Conservation (phyloP, 2,797 vertebrate genomes). For the Anabacerthia variegaticeps region DNA sequence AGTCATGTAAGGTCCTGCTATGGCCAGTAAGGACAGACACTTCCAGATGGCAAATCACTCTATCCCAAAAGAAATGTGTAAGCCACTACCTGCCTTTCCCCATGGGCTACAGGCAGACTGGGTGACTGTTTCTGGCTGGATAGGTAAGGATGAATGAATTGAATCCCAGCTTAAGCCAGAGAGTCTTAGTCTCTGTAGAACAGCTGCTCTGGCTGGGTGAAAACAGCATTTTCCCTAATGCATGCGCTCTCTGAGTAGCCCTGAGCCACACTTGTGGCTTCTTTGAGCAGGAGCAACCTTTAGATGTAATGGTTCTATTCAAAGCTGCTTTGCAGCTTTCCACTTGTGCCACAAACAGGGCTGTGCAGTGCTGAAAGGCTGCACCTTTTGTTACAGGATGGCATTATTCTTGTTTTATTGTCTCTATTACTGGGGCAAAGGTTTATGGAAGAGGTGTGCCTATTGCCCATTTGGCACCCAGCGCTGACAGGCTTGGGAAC, state of each 20-base stretch:
- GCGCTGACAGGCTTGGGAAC: neutral
- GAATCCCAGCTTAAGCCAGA: neutral
- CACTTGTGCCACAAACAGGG: neutral
- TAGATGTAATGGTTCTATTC: neutral
- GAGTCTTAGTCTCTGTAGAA: neutral
- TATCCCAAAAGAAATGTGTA: neutral
- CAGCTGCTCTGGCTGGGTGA: neutral
- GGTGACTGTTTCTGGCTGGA: neutral
- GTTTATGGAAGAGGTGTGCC: slow-evolving; percentile 11
- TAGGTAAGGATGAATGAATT: neutral
- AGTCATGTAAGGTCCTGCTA: neutral
- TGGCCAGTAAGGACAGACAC: neutral
- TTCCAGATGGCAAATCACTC: neutral
- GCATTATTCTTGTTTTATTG: neutral
- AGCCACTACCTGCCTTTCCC: neutral
- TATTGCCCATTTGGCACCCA: fast-evolving
- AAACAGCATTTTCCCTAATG: neutral
- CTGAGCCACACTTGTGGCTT: neutral
- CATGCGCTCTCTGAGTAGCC: neutral
- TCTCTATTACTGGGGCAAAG: neutral
- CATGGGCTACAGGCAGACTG: neutral
- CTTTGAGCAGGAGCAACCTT: neutral
- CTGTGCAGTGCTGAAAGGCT: neutral
- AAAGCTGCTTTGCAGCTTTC: neutral
- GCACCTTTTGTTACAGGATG: neutral